These are phyloP conservation scores for Hylaeus anthracinus DNA, from an alignment of 1,140 invertebrate species.

Conservation along the genomic window DNA sequence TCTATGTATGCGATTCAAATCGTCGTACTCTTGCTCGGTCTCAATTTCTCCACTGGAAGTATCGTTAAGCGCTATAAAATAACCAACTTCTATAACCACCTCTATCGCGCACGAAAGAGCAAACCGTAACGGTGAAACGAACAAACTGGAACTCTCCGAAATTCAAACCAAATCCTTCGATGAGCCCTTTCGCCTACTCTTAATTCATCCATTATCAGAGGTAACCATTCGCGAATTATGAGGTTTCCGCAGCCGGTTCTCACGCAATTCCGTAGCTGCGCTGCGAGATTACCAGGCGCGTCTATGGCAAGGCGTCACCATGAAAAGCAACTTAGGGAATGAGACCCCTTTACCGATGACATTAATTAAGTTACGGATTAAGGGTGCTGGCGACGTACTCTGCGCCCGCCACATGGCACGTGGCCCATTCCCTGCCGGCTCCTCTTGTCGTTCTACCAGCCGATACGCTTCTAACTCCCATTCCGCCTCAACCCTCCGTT, in stretches of 20 bases:
- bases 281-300: conserved; percentile 11
- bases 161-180: neutral
- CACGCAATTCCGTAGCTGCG: conserved; percentile 17
- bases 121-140: neutral
- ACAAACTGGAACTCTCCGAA: neutral
- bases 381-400: conserved; percentile 38
- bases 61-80: too few species aligned
- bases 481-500: neutral
- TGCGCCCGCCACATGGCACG: conserved; percentile 29
- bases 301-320: conserved; percentile 33
- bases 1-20: too few species aligned
- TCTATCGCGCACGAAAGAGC: neutral
- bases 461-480: conserved; percentile 26
- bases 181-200: neutral
- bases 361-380: conserved; percentile 55
- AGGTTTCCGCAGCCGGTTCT: conserved; percentile 18
- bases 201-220: conserved; percentile 36
- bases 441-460: conserved; percentile 37
- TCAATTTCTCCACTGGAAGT: too few species aligned
- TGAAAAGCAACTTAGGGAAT: conserved; percentile 40
- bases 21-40: too few species aligned
- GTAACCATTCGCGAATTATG: conserved; percentile 41
- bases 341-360: conserved; percentile 43
- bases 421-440: conserved; percentile 38
- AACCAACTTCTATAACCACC: too few species aligned